Evolutionary conservation across 1,140 invertebrate genomes (phyloP).

Genomic region (Teleogryllus occipitalis): DNA sequence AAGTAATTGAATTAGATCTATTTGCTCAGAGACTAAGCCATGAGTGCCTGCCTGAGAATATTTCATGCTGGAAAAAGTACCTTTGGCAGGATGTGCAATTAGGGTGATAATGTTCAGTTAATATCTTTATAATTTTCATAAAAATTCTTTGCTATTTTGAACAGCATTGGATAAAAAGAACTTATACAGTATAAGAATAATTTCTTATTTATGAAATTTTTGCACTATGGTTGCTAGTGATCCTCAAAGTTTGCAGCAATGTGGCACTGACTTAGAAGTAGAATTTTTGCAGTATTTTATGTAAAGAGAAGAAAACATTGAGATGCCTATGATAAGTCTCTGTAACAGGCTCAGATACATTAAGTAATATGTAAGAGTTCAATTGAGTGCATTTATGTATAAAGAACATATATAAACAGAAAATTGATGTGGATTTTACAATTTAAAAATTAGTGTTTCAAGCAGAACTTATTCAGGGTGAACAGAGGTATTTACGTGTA

Average conservation of each 20-base stretch:
- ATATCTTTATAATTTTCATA: no score
- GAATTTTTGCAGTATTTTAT: neutral
- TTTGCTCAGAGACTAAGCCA: neutral
- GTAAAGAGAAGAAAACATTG: neutral
- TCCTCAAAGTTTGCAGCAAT: neutral
- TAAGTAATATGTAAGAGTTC: neutral
- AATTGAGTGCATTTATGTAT: conserved; percentile 7
- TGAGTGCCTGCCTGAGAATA: neutral
- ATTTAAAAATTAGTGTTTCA: conserved; percentile 7
- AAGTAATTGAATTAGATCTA: neutral
- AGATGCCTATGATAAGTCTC: neutral
- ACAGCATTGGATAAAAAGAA: no score
- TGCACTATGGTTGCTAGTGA: neutral
- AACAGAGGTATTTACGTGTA: conserved; percentile 9
- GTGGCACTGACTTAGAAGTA: neutral
- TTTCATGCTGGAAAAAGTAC: no score
- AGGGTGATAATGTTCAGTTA: no score
- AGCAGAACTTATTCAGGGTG: neutral
- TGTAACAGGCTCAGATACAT: conserved; percentile 9
- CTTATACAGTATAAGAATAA: no score
- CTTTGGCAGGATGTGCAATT: no score
- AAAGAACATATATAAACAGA: neutral
- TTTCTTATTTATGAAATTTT: no score
- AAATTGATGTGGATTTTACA: neutral
- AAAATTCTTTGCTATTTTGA: no score